Conservation (phyloP, 2,888 invertebrate genomes). For the Cetonia aurata region DNA sequence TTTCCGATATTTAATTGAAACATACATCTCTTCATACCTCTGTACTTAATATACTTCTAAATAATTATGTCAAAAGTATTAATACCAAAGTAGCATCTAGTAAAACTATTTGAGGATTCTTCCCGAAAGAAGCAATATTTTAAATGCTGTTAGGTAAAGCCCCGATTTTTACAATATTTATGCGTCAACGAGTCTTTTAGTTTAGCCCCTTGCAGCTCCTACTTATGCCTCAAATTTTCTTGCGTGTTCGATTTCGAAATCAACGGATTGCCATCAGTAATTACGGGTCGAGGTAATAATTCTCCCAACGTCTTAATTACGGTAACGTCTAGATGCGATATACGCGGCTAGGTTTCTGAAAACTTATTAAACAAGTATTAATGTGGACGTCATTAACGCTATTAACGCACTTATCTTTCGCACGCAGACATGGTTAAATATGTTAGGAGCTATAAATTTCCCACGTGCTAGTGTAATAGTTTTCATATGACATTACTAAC, state of each 20-base stretch:
- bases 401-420: conserved; percentile 27
- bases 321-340: conserved; percentile 22
- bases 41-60: too few relatives aligned
- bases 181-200: not conserved
- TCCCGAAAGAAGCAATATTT: too few relatives aligned
- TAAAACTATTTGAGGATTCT: too few relatives aligned
- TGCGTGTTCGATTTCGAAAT: conserved; percentile 15
- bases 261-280: conserved; percentile 24
- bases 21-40: too few relatives aligned
- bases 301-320: conserved; percentile 27
- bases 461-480: not conserved
- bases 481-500: conserved; percentile 11
- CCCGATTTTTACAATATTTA: too few relatives aligned
- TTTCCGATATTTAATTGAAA: too few relatives aligned
- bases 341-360: conserved; percentile 14
- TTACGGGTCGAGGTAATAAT: conserved; percentile 26
- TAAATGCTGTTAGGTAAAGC: too few relatives aligned
- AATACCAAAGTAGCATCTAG: too few relatives aligned
- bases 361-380: conserved; percentile 35
- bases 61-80: too few relatives aligned
- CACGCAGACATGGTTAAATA: conserved; percentile 8
- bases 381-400: conserved; percentile 22
- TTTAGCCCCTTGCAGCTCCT: not conserved
- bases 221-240: conserved; percentile 21
- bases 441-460: conserved; percentile 14